phyloP scores from a whole-genome alignment of 2,888 invertebrate species.

The Microctonus aethiopoides region DNA sequence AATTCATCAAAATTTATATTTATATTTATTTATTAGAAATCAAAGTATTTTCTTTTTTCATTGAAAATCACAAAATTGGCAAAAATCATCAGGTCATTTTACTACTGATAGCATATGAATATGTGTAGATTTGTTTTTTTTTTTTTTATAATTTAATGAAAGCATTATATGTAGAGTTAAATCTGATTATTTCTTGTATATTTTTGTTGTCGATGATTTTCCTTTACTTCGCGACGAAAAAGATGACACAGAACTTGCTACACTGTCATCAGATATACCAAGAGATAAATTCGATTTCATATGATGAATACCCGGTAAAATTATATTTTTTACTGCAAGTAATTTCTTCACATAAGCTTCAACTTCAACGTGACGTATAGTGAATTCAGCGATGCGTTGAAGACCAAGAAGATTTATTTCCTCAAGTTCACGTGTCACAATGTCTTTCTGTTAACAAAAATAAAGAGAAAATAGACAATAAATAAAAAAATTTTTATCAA shows the following conservation, averaged over 20 bases:
- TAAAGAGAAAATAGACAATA: slow-evolving; percentile 7
- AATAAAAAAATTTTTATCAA: neutral
- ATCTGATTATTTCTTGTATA: too few relatives aligned
- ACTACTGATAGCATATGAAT: too few relatives aligned
- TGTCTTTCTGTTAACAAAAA: slow-evolving; percentile 68
- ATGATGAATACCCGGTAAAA: slow-evolving; percentile 54
- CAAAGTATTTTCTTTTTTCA: too few relatives aligned
- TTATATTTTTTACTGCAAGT: slow-evolving; percentile 58
- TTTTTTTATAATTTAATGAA: too few relatives aligned
- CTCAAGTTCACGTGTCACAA: slow-evolving; percentile 71
- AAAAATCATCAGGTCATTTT: too few relatives aligned
- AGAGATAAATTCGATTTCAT: slow-evolving; percentile 45
- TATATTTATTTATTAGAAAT: too few relatives aligned
- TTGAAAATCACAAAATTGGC: too few relatives aligned
- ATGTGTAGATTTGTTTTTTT: too few relatives aligned
- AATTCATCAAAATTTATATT: too few relatives aligned
- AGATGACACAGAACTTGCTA: neutral
- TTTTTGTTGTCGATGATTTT: neutral
- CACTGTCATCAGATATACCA: slow-evolving; percentile 46
- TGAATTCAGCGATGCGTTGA: slow-evolving; percentile 71
- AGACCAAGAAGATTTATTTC: slow-evolving; percentile 71
- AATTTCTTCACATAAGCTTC: slow-evolving; percentile 65
- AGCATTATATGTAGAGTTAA: too few relatives aligned
- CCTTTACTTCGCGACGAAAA: neutral
- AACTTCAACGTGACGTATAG: slow-evolving; percentile 64